These are phyloP conservation scores for Pelobates cultripes DNA, from an alignment of 2,797 vertebrate genomes.

Conservation along the genomic window DNA sequence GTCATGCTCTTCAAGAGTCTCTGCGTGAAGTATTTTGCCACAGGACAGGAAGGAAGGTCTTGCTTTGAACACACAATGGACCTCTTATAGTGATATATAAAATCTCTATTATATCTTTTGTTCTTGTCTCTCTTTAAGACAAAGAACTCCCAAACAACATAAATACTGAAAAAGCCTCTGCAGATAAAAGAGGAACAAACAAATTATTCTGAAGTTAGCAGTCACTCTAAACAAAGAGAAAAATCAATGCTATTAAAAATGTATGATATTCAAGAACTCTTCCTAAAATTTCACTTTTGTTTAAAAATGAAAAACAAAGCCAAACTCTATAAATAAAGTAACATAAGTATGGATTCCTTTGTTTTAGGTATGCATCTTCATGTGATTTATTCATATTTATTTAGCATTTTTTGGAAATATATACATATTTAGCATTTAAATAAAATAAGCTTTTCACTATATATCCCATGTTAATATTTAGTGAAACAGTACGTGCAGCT, in stretches of 20 bases:
- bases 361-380: too few relatives aligned
- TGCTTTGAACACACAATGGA: conserved; percentile 6
- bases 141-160: background rate
- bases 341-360: too few relatives aligned
- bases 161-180: background rate
- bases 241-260: conserved; percentile 14
- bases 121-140: conserved; percentile 4
- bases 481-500: too few relatives aligned
- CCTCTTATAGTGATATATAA: conserved; percentile 19
- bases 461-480: too few relatives aligned
- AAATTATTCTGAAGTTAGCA: conserved; percentile 9
- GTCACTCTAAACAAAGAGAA: background rate
- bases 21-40: conserved; percentile 10
- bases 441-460: too few relatives aligned
- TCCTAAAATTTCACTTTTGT: background rate
- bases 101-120: background rate
- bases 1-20: conserved; percentile 11
- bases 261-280: conserved; percentile 4
- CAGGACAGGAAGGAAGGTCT: conserved; percentile 12
- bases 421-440: too few relatives aligned
- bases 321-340: too few relatives aligned
- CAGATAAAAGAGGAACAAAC: background rate
- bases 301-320: too few relatives aligned
- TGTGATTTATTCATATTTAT: too few relatives aligned
- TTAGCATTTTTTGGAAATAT: too few relatives aligned